Base-by-base conservation (phyloP, 2,888 invertebrate species). In the Thyatira batis region DNA sequence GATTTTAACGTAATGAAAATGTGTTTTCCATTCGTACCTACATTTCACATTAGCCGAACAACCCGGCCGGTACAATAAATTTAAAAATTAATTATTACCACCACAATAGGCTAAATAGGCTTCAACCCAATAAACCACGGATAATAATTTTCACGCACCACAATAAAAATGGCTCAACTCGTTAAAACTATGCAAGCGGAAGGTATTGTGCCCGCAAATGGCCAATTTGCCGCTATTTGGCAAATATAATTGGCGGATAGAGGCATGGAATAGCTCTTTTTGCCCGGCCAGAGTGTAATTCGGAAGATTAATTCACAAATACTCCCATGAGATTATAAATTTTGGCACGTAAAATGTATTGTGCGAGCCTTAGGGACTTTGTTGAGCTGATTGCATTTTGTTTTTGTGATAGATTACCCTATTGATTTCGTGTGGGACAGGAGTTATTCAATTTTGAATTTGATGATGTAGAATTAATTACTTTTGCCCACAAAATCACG, bases 221-320 rank as follows among this genome's bases (percentile, higher is more conserved):
- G 85, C 78, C 85, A 83, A 86, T 87, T 85, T 83, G 79, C 73
- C 71, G 85, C 84, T 82, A 87, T 90, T 89, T 85, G 78, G 75
- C 80, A 80, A 75, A 80, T 80, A 80, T 84, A 82, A 83, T 82
- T 79, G 85, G 73, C 77, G 68, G 70, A 75, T 71, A 71, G 74
- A 74, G 70, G 75, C 80, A 69, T 72, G 69, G 67, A 79, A 78
- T 75, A 76, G 81, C 79, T 76, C 78, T 87, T 84, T 85, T 85
- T 84, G 74, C 74, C 8, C 63, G 63, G 63, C 55, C 61, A 61
- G 63, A 65, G 73, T 71, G 76, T 82, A 82, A 82, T 86, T 82
- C 69, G 54, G 68, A 74, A 83, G 84, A 86, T 87, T 88, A 84
- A 87, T 87, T 82, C 64, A 69, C 71, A 76, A 81, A 81, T 73